phyloP scores from a whole-genome alignment of 2,113 vertebrate species.

The Paratilapia polleni region DNA sequence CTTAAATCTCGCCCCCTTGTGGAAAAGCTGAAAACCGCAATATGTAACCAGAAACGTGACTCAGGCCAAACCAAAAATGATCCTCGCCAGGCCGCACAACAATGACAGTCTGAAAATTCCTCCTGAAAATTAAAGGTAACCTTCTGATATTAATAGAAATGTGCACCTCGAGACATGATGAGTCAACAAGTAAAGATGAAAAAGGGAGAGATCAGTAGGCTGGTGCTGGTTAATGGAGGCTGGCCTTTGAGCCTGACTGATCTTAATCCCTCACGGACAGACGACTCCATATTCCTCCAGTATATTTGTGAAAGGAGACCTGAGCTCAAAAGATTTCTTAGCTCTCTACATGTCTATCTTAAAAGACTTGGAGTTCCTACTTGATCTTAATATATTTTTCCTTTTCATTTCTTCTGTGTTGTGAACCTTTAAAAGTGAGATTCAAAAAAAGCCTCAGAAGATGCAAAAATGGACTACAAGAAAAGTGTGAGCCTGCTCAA shows the following conservation, averaged over 20 bases:
- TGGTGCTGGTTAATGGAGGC: neutral
- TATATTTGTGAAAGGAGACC: neutral
- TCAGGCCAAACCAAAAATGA: neutral
- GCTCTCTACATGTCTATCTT: neutral
- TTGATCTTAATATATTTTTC: no score
- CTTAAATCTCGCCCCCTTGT: conserved; percentile 17
- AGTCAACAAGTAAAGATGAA: neutral
- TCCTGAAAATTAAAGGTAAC: conserved; percentile 9
- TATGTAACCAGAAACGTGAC: neutral
- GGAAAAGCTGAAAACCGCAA: neutral
- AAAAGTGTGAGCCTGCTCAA: neutral
- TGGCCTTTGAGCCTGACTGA: no score
- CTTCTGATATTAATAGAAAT: conserved; percentile 6
- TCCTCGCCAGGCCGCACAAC: neutral
- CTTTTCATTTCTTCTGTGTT: neutral
- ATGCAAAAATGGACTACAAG: neutral
- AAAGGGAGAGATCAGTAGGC: neutral
- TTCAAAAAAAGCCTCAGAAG: neutral
- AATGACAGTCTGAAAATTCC: neutral
- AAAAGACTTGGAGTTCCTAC: neutral
- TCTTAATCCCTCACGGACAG: conserved; percentile 2
- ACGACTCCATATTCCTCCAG: neutral
- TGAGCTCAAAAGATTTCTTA: neutral
- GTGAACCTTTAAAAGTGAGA: neutral
- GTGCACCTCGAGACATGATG: neutral